phyloP scores from a whole-genome alignment of 2,888 invertebrate genomes.

The Heliconius ismenius region DNA sequence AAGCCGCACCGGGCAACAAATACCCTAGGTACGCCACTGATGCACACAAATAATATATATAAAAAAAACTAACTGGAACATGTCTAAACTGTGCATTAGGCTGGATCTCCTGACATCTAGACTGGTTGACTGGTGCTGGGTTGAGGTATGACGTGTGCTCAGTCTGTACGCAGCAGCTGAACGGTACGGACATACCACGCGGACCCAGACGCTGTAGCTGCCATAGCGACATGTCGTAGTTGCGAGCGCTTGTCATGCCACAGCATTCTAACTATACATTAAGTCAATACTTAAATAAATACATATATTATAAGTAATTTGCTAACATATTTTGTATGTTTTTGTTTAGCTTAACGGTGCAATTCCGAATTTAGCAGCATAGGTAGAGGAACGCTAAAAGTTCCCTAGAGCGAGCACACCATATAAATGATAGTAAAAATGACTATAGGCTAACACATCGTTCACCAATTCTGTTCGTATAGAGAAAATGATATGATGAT shows the following conservation, averaged over 20 bases:
- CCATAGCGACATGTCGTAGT: slow-evolving; percentile 92
- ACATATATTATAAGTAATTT: neutral
- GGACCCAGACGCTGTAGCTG: slow-evolving; percentile 88
- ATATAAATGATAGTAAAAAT: no score
- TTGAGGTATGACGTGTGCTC: slow-evolving; percentile 85
- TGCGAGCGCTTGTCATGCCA: slow-evolving; percentile 88
- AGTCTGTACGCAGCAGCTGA: slow-evolving; percentile 86
- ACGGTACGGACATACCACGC: slow-evolving; percentile 85
- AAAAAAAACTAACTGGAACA: slow-evolving; percentile 71
- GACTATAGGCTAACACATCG: no score
- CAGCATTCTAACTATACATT: slow-evolving; percentile 87
- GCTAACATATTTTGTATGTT: no score
- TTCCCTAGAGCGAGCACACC: no score
- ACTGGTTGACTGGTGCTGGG: slow-evolving; percentile 87
- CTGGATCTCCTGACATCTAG: slow-evolving; percentile 86
- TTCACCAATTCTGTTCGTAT: no score
- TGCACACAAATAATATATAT: no score
- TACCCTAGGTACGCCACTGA: no score
- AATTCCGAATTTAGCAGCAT: neutral
- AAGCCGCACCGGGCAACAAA: no score
- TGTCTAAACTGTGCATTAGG: slow-evolving; percentile 83
- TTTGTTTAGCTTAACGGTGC: neutral
- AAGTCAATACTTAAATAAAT: neutral
- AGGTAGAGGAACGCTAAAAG: neutral
- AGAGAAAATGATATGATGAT: no score